These are phyloP conservation scores for Flexamia atlantica DNA, from an alignment of 2,888 invertebrate genomes.

Conservation along the genomic window DNA sequence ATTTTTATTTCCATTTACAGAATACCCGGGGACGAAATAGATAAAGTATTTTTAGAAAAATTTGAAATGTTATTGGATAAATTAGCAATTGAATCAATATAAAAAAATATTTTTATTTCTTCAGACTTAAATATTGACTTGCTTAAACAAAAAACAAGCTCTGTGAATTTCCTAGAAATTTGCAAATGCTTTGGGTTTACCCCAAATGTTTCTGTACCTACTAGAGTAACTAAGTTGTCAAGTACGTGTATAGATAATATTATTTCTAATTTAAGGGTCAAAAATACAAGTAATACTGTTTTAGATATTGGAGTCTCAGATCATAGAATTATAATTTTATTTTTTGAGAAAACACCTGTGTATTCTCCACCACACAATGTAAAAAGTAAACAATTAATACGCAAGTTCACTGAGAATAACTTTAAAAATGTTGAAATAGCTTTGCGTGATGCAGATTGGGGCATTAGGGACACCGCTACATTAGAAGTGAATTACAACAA, in stretches of 20 bases:
- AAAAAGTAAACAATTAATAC: neutral
- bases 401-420: neutral
- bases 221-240: neutral
- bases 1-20: constrained; percentile 1
- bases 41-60: constrained; percentile 1
- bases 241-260: neutral
- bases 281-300: neutral
- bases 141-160: neutral
- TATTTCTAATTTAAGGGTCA: neutral
- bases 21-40: neutral
- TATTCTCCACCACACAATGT: neutral
- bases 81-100: too few species aligned
- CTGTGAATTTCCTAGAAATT: neutral
- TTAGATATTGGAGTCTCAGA: neutral
- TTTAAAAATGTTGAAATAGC: neutral
- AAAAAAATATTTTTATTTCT: constrained; percentile 22
- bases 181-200: neutral
- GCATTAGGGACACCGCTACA: too few species aligned
- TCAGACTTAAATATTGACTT: constrained; percentile 10
- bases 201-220: neutral
- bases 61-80: too few species aligned
- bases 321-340: neutral
- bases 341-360: neutral
- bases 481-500: too few species aligned
- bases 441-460: neutral